These are phyloP conservation scores for Pseudonaja textilis DNA, from an alignment of 2,113 vertebrate genomes.

Conservation along the genomic window DNA sequence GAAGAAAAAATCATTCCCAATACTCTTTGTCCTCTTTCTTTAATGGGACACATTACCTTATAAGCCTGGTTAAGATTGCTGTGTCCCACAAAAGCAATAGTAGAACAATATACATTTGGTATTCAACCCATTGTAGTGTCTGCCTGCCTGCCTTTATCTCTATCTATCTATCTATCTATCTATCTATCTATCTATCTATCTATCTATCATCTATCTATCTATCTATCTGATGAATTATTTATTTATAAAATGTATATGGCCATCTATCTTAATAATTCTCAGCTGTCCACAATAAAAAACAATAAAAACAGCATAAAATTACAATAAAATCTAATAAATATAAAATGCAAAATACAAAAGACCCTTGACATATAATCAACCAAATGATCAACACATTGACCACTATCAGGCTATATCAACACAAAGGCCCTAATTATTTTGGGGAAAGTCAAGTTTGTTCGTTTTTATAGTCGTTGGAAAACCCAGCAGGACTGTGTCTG, in stretches of 20 bases:
- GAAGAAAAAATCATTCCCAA: background rate
- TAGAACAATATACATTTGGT: background rate
- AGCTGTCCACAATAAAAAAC: background rate
- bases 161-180: too few species aligned
- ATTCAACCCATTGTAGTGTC: background rate
- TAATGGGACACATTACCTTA: background rate
- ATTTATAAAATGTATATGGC: background rate
- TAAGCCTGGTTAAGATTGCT: background rate
- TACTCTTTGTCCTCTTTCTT: background rate
- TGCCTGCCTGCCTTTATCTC: background rate
- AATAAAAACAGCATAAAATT: background rate
- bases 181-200: background rate
- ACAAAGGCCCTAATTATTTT: background rate
- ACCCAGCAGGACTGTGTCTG: background rate
- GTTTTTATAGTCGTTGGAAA: background rate
- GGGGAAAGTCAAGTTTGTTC: background rate
- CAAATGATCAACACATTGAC: background rate
- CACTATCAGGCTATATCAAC: background rate
- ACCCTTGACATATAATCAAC: background rate
- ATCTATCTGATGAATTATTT: background rate
- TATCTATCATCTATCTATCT: too few species aligned
- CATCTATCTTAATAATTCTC: background rate
- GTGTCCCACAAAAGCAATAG: background rate
- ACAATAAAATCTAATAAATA: background rate
- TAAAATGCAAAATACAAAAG: background rate